Evolutionary conservation across 2,888 invertebrate genomes (phyloP), one percentile per base, ranked within the genome.

Genomic region (Platerodrilus igneus): DNA sequence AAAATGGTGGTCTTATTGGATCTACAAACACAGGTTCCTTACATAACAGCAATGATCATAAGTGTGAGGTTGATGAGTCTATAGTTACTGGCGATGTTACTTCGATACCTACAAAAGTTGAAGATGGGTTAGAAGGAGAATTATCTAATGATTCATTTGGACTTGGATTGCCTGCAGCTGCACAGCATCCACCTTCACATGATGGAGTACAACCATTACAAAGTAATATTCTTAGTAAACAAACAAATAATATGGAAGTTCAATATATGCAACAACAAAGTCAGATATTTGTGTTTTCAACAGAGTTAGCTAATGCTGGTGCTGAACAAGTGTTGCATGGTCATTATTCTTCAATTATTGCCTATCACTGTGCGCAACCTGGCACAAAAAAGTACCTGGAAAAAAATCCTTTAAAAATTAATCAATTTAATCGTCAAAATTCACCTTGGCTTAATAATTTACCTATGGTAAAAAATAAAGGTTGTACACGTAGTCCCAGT

Each of bases 241-340:
- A 85, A 61, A 79, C 81, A 50, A 82, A 84, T 53, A 82, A 84
- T 48, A 84, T 87, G 77, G 88, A 89, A 74, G 86, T 87, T 51
- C 82, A 83, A 62, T 86, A 86, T 59, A 85, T 86, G 86, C 91
- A 93, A 73, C 94, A 96, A 70, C 94, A 95, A 71, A 94, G 91
- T 71, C 94, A 95, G 70, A 92, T 96, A 66, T 96, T 94, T 78
- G 95, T 96, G 55, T 96, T 96, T 73, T 91, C 93, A 13, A 95
- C 96, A 5, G 74, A 83, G 58, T 72, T 94, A 69, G 96, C 95
- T 3, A 96, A 96, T 69, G 86, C 91, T 63, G 94, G 93, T 3
- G 95, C 95, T 0, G 94, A 96, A 58, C 81, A 89, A 8, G 94
- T 95, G 8, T 71, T 91, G 45, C 84, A 85, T 46, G 90, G 93